Conservation (phyloP, 2,797 vertebrate species). For the Trachurus trachurus region DNA sequence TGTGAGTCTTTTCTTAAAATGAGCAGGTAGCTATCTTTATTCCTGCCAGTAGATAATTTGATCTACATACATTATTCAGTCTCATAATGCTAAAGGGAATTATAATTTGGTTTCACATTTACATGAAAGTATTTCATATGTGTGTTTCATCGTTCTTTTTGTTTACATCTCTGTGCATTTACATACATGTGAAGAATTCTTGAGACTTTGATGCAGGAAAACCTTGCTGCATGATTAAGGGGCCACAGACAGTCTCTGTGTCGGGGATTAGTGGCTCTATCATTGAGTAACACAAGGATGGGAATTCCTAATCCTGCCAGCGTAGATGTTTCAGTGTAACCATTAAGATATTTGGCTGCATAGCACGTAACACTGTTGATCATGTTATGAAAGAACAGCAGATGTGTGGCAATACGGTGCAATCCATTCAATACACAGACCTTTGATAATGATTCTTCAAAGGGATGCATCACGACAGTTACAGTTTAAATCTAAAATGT, state of each 20-base stretch:
- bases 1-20: constrained; percentile 7
- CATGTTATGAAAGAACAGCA: background rate
- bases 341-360: background rate
- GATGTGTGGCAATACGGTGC: background rate
- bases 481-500: background rate
- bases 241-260: background rate
- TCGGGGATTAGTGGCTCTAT: constrained; percentile 42
- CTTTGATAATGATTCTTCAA: background rate
- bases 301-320: constrained; percentile 24
- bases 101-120: constrained; percentile 6
- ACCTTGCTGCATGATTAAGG: background rate
- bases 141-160: background rate
- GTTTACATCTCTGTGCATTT: constrained; percentile 10
- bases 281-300: constrained; percentile 5
- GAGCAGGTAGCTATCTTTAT: background rate
- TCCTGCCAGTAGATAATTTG: background rate
- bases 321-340: background rate
- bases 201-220: constrained; percentile 19
- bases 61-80: constrained; percentile 21
- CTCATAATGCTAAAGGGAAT: constrained; percentile 6
- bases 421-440: background rate
- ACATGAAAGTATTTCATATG: background rate
- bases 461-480: background rate
- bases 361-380: constrained; percentile 13
- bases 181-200: constrained; percentile 1